A percentile compares a stretch with the other conserved stretches of the same genome.
phyloP scores from a whole-genome alignment of 2,888 invertebrate genomes.

The Sphaerophoria rueppellii region DNA sequence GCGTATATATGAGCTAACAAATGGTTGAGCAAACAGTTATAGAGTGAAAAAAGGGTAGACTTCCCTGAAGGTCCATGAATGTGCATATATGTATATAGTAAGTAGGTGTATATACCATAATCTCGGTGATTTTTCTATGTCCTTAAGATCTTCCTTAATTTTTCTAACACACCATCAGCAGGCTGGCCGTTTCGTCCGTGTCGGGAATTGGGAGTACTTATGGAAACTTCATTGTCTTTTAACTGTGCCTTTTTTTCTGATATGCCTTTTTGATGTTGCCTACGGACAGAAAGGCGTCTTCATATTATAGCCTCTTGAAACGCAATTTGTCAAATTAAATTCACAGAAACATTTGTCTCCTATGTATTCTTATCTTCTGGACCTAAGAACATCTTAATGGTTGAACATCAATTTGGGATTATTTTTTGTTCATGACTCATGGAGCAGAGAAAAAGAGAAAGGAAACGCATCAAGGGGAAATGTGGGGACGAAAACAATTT shows the following conservation, averaged over 20 bases:
- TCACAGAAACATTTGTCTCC: constrained; percentile 11
- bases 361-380: not conserved
- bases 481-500: too few species aligned
- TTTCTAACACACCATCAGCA: constrained; percentile 22
- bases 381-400: constrained; percentile 5
- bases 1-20: constrained; percentile 27
- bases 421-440: too few species aligned
- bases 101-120: constrained; percentile 20
- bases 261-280: not conserved
- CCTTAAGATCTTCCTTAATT: constrained; percentile 54
- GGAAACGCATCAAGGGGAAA: too few species aligned
- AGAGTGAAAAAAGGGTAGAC: constrained; percentile 30
- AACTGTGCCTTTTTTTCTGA: too few species aligned
- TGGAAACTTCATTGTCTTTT: not conserved
- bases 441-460: too few species aligned
- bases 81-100: too few species aligned
- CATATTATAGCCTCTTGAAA: constrained; percentile 12
- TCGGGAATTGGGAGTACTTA: not conserved
- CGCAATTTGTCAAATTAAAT: constrained; percentile 36
- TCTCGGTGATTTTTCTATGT: constrained; percentile 55
- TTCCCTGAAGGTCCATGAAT: constrained; percentile 2
- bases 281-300: not conserved
- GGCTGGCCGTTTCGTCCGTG: not conserved
- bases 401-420: too few species aligned
- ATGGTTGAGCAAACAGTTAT: constrained; percentile 25